Base-by-base conservation (phyloP, 2,888 invertebrate species). In the Prenolepis imparis region DNA sequence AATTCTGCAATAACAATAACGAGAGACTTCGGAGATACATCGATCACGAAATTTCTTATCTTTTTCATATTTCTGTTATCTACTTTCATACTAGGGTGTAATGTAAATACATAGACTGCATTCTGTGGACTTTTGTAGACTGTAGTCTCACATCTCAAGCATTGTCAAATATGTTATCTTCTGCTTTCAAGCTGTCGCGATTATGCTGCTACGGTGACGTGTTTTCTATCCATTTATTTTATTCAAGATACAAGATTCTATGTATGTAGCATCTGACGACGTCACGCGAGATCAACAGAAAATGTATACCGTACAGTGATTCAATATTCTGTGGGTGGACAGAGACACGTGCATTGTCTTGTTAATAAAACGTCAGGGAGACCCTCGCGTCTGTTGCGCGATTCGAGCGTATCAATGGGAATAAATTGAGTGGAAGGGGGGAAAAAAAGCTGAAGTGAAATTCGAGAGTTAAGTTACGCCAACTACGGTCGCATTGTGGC, bases 401-500 rank as follows among this genome's bases (percentile, higher is more conserved):
- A 73, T 73, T 73, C 75, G 59, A 59, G 59, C 78, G 15, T 80
- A 80, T 80, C 78, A 80, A 80, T 80, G 74, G 78, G 44, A 52
- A 41, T 66, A 80, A 67, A 67, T 66, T 64, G 80, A 57, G 63
- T 81, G 66, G 32, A 75, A 63, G 80, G 63, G 70, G 18, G n/a
- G 8, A 32, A 44, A 78, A 78, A 78, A 66, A 78, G 80, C 55
- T 52, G 52, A 68, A 68, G 81, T 80, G 81, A 83, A 81, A 80
- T 80, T 80, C 44, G 83, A 80, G 83, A 80, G 67, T 61, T 80
- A 80, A 78, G 83, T 83, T 80, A 80, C 63, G 77, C 66, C 52
- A 36, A 66, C 77, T 55, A 64, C 73, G 78, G 85, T 73, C 74
- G 83, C 55, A 84, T 66, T 55, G 66, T 63, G 85, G 83, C 41